Evolutionary conservation across 2,888 invertebrate species (phyloP).

Genomic region (Melanostoma scalare): DNA sequence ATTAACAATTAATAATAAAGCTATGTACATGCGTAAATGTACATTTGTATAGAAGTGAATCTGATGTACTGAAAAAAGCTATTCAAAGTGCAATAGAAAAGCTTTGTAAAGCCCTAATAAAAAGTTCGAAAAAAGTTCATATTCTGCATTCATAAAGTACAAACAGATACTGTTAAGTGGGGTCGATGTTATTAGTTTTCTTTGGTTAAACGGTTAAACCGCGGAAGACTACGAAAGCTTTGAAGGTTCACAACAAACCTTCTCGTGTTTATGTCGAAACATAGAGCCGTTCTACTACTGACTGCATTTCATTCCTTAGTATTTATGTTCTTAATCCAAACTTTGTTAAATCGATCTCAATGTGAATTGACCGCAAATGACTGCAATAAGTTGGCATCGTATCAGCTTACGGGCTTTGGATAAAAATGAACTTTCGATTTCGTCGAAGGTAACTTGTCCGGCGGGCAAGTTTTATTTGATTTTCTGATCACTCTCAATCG

Average conservation of each 20-base stretch:
- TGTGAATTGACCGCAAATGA: constrained; percentile 43
- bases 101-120: background rate
- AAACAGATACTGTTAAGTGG: background rate
- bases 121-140: background rate
- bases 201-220: background rate
- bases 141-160: background rate
- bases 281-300: constrained; percentile 26
- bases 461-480: constrained; percentile 24
- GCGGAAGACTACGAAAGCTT: constrained; percentile 43
- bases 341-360: constrained; percentile 31
- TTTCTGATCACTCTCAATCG: constrained; percentile 53
- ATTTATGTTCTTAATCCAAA: constrained; percentile 39
- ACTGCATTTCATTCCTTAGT: constrained; percentile 24
- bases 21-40: too few species aligned
- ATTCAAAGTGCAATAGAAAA: background rate
- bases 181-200: background rate
- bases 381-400: constrained; percentile 6
- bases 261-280: constrained; percentile 1
- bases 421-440: constrained; percentile 52
- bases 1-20: constrained; percentile 12
- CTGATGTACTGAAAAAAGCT: too few species aligned
- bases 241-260: constrained; percentile 31
- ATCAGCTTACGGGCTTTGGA: constrained; percentile 18
- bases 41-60: too few species aligned
- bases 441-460: constrained; percentile 13